Base-by-base conservation (phyloP, 2,888 invertebrate genomes). In the Saturnia japonica region DNA sequence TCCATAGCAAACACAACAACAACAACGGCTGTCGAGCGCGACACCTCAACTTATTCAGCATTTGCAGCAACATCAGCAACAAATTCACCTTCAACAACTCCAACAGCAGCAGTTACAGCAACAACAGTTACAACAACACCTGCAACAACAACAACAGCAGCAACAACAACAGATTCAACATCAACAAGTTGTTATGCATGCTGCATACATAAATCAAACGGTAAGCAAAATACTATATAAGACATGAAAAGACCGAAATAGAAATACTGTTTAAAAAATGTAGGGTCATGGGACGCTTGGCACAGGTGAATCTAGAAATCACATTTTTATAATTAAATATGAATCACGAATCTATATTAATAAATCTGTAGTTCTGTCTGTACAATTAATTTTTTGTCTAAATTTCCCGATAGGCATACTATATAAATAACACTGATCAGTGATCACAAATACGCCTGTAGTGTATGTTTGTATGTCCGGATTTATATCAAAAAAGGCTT, bases 101-200 rank as follows among this genome's bases (percentile, higher is more conserved):
- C 79, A 89, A 14, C 90, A 91, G 34, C 94, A 93, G 62, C 82
- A 86, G 60, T 88, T 85, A 42, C 82, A 85, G 54, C 88, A 85
- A 16, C 82, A 85, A 60, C 85, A 83, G 42, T 88, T 85, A 72
- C 84, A 82, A 54, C 82, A 82, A 72, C 85, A 85, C 70, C 87
- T 85, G 70, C 85, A 83, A 72, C 83, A 85, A 57, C 87, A 86
- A 68, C 80, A 83, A 67, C 84, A 84, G 69, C 87, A 85, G 43
- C 88, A 85, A 60, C 84, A 87, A 12, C 88, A 87, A 72, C 86
- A 86, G 70, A 72, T 77, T 67, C 77, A 86, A 73, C 91, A 90
- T 69, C 88, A 88, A 73, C 91, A 91, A 84, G 91, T 91, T 76
- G 92, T 93, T 54, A 93, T 94, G 93, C 93, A 93, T 75, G 88